Evolutionary conservation across 2,797 vertebrate species (phyloP), one percentile per base, ranked within the genome.

Genomic region (Knipowitschia caucasica): DNA sequence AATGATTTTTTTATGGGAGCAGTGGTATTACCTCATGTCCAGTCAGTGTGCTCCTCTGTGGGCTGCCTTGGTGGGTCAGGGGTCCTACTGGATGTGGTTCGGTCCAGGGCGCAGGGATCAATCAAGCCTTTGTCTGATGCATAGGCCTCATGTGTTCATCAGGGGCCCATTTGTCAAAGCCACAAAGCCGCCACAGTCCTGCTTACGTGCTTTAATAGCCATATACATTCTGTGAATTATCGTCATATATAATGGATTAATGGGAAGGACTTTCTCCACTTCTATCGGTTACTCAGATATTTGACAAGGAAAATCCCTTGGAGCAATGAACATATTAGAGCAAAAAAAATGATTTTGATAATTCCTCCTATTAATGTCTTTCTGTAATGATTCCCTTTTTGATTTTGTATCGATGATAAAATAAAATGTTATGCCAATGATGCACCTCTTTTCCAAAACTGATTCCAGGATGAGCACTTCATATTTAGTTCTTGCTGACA

Each of bases 151-250:
- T 79, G 81, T 70, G 74, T 87, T 81, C 47, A 33, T 67, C 61
- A 61, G 73, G 71, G 77, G 76, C 75, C 77, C 69, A 1, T 34
- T 4, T 42, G 67, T 90, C 89, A 92, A 90, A 90, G 88, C 87
- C 66, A 90, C 89, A 92, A 90, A 90, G 88, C 87, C 53, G 7
- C 82, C 85, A 89, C 81, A 91, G 89, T 90, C 82, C 80, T 68
- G 29, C 79, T 38, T 35, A 67, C 39, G 64, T 77, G 77, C 78
- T 85, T 81, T 87, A 84, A 86, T 72, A 71, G 75, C 64, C 25
- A 73, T 77, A 86, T 64, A 69, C 78, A 87, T n/a, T n/a, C 85
- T 73, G 62, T 67, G 78, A 88, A 89, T 89, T 84, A 84, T 30
- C 2, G 82, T 40, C 76, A 67, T 61, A 67, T 56, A 75, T 82